These are phyloP conservation scores for Osedax frankpressi DNA, from an alignment of 2,888 invertebrate species.

Conservation along the genomic window DNA sequence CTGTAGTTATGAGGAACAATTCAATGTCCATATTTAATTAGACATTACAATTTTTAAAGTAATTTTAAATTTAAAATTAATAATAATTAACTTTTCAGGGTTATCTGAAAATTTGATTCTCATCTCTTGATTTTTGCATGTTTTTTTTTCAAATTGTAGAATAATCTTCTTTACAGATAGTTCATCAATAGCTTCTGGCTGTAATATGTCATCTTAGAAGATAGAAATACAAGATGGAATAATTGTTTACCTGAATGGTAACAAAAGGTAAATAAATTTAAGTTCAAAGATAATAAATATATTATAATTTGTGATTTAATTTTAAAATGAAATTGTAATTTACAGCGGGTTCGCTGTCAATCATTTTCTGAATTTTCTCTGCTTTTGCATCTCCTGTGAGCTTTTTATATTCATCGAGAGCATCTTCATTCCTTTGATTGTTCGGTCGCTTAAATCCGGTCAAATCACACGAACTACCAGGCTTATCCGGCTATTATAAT, in stretches of 20 bases:
- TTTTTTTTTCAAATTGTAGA: slow-evolving; percentile 82
- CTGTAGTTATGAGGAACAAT: no score
- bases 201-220: no score
- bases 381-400: background rate
- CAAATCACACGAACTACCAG: background rate
- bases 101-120: slow-evolving; percentile 92
- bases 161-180: slow-evolving; percentile 73
- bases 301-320: no score
- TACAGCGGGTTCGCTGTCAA: background rate
- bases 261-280: no score
- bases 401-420: background rate
- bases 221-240: no score
- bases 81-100: slow-evolving; percentile 71
- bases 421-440: background rate
- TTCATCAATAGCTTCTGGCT: slow-evolving; percentile 79
- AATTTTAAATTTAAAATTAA: no score
- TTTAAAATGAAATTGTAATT: no score
- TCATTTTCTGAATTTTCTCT: background rate
- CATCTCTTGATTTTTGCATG: slow-evolving; percentile 87
- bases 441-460: background rate
- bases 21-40: no score
- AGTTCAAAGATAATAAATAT: no score
- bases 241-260: no score
- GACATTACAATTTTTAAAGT: no score
- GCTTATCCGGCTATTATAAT: background rate